phyloP scores from a whole-genome alignment of 2,888 invertebrate species.

The Cantharis rufa region DNA sequence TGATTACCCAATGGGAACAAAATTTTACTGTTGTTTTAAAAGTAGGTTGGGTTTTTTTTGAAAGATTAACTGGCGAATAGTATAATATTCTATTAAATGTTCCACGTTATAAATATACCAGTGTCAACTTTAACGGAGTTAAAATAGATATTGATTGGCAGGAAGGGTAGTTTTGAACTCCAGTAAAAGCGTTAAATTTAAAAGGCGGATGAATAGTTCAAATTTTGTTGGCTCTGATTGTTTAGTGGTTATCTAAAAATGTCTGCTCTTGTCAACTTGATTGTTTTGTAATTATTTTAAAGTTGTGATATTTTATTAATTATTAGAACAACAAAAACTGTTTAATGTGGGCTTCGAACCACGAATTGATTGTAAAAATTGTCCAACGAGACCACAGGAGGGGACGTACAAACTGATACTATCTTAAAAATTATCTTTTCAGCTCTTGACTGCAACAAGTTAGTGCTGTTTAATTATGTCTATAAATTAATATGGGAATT shows the following conservation, averaged over 20 bases:
- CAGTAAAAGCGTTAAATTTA: neutral
- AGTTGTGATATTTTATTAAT: neutral
- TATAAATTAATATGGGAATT: neutral
- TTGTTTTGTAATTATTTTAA: neutral
- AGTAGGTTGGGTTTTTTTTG: neutral
- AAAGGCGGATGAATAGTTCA: neutral
- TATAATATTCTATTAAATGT: neutral
- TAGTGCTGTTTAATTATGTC: neutral
- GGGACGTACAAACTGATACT: no score
- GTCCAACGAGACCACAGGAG: no score
- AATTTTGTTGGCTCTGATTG: neutral
- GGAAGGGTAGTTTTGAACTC: constrained; percentile 2
- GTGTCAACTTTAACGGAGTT: neutral
- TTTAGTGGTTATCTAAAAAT: neutral
- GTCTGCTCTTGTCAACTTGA: neutral
- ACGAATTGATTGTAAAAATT: no score
- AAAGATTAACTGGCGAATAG: neutral
- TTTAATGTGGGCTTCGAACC: no score
- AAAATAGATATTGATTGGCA: constrained; percentile 16
- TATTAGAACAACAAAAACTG: neutral
- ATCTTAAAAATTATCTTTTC: no score
- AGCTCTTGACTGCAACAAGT: neutral
- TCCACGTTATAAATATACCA: constrained; percentile 7
- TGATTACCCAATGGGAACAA: constrained; percentile 7
- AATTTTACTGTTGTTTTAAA: neutral